Conservation (phyloP, 2,888 invertebrate species). For the Bombylius major region DNA sequence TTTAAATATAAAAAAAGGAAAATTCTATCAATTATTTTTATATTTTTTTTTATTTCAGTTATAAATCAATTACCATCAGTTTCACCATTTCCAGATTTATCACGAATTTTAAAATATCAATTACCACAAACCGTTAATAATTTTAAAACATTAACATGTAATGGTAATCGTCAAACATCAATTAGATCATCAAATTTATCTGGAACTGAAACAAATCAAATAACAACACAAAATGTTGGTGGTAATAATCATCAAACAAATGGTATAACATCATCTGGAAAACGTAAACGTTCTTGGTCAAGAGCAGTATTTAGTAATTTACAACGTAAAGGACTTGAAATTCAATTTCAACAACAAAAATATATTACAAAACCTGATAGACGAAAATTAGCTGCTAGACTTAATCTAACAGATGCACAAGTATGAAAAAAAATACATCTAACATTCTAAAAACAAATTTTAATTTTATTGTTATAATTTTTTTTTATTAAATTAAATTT, state of each 20-base stretch:
- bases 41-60: neutral
- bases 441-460: neutral
- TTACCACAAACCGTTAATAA: neutral
- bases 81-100: neutral
- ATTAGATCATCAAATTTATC: neutral
- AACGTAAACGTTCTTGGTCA: constrained; percentile 88
- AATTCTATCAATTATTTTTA: neutral
- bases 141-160: neutral
- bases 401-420: constrained; percentile 90
- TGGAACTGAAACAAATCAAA: neutral
- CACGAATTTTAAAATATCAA: neutral
- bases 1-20: no score
- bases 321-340: constrained; percentile 86
- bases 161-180: neutral
- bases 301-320: constrained; percentile 89
- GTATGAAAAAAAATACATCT: constrained; percentile 35
- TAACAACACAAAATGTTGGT: neutral
- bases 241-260: neutral
- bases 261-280: constrained; percentile 21
- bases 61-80: neutral
- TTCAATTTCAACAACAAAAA: constrained; percentile 85
- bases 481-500: neutral
- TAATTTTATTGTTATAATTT: neutral
- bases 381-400: constrained; percentile 76
- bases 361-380: constrained; percentile 93